These are phyloP conservation scores for Ischnura elegans DNA, from an alignment of 2,888 invertebrate species.

Conservation along the genomic window DNA sequence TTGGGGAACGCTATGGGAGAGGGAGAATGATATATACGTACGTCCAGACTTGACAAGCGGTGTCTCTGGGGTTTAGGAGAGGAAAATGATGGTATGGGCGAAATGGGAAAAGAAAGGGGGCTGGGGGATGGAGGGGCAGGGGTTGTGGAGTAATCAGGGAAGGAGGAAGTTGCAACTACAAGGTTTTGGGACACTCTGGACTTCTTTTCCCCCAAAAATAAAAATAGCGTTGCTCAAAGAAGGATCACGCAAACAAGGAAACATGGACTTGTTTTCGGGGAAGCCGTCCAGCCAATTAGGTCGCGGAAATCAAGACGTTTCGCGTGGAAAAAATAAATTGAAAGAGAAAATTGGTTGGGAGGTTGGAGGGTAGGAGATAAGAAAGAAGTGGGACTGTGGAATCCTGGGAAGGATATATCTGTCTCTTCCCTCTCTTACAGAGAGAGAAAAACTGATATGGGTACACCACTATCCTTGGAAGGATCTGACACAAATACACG, in stretches of 20 bases:
- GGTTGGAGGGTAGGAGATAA: not conserved
- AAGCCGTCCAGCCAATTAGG: not conserved
- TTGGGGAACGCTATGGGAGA: not conserved
- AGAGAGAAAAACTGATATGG: not conserved
- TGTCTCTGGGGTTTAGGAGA: not conserved
- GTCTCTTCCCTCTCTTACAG: not conserved
- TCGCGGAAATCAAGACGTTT: not conserved
- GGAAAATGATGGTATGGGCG: not conserved
- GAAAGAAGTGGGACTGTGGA: not conserved
- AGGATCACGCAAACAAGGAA: not conserved
- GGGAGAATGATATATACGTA: not conserved
- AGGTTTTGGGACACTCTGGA: not conserved
- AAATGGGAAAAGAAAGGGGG: not conserved
- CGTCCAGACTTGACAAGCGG: not conserved
- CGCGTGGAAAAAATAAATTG: not conserved
- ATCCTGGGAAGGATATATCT: not conserved
- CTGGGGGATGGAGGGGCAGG: not conserved
- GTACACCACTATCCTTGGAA: not conserved
- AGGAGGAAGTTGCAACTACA: not conserved
- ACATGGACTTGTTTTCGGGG: not conserved
- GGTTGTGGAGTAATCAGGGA: not conserved
- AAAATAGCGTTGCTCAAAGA: not conserved
- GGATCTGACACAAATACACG: not conserved
- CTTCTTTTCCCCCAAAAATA: not conserved
- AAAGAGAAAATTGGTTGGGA: not conserved